Evolutionary conservation across 1,140 invertebrate species (phyloP).

Genomic region (Tenebrio molitor): DNA sequence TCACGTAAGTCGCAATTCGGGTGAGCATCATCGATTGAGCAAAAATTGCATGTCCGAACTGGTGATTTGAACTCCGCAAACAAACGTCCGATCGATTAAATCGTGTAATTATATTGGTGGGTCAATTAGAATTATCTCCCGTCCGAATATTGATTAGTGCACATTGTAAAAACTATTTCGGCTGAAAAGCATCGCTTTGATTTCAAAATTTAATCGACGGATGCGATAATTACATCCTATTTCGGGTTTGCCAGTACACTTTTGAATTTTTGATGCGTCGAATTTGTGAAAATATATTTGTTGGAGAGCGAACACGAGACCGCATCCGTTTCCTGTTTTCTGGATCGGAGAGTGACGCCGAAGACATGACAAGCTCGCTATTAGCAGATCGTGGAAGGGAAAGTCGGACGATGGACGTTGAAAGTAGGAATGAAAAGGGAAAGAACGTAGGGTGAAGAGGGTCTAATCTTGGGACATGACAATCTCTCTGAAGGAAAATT

Average conservation of each 20-base stretch:
- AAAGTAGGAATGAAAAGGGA: constrained; percentile 6
- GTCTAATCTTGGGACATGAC: constrained; percentile 1
- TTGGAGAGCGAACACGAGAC: too few species aligned
- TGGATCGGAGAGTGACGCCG: not conserved
- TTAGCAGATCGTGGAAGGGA: constrained; percentile 16
- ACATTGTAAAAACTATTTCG: not conserved
- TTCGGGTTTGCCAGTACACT: too few species aligned
- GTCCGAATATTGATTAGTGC: not conserved
- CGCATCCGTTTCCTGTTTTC: constrained; percentile 4
- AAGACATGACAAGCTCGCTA: constrained; percentile 13
- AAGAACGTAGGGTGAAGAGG: constrained; percentile 3
- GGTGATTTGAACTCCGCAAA: too few species aligned
- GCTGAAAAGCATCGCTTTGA: not conserved
- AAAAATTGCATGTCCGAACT: too few species aligned
- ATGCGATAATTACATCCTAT: not conserved
- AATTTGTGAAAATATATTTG: too few species aligned
- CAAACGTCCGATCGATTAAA: too few species aligned
- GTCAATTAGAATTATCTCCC: not conserved
- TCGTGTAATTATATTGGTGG: not conserved
- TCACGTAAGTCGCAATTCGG: too few species aligned
- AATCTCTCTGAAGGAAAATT: not conserved
- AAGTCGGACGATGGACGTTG: constrained; percentile 13
- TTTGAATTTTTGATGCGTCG: too few species aligned
- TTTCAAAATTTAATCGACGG: not conserved
- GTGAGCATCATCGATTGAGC: too few species aligned